phyloP scores from a whole-genome alignment of 2,113 vertebrate species.

The Rhombomys opimus region DNA sequence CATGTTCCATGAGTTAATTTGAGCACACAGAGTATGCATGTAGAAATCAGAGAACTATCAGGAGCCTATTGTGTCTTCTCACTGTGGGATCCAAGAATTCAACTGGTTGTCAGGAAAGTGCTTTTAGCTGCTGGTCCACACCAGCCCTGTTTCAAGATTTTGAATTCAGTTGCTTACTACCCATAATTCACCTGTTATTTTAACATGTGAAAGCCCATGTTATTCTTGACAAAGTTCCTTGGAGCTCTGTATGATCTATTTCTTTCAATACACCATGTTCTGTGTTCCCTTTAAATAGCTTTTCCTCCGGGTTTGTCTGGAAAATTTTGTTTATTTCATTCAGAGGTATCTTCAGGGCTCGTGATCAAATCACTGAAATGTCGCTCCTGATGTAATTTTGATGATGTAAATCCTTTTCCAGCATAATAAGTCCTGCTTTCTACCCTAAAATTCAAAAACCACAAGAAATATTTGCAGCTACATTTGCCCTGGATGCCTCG shows the following conservation, averaged over 20 bases:
- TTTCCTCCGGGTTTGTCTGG: neutral
- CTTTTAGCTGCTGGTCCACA: neutral
- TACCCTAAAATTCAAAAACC: neutral
- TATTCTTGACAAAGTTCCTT: neutral
- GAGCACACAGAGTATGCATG: neutral
- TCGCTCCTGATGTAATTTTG: slow-evolving; percentile 24
- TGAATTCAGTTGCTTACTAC: neutral
- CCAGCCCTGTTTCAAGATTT: neutral
- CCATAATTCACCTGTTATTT: neutral
- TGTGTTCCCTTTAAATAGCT: neutral
- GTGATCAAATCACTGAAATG: slow-evolving; percentile 33
- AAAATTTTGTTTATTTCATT: slow-evolving; percentile 38
- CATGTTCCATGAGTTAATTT: neutral
- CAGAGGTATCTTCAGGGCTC: neutral
- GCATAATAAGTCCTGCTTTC: neutral
- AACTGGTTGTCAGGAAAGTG: neutral
- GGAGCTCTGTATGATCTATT: neutral
- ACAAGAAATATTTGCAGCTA: neutral
- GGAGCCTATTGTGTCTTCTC: neutral
- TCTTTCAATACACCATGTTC: neutral
- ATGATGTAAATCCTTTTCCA: neutral
- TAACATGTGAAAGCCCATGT: neutral
- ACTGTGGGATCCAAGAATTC: neutral
- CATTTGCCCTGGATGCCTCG: neutral
- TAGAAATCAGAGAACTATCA: too few species aligned